These are phyloP conservation scores for Drosophila yooni DNA, from an alignment of 2,888 invertebrate species.

Conservation along the genomic window DNA sequence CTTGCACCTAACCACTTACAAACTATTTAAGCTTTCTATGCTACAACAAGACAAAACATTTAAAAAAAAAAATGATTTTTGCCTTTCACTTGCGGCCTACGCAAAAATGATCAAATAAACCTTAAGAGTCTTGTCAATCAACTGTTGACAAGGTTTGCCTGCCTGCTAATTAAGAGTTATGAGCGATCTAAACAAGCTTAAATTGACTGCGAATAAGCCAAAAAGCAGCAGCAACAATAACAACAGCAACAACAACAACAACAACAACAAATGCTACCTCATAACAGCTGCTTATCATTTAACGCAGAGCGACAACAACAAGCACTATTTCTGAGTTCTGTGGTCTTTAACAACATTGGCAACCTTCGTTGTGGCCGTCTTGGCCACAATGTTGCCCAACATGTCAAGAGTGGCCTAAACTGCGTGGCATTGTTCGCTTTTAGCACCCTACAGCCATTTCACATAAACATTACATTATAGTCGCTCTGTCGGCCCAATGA, in stretches of 20 bases:
- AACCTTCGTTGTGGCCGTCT: conserved; percentile 16
- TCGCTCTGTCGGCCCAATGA: conserved; percentile 54
- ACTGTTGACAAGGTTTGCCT: conserved; percentile 76
- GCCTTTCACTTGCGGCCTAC: conserved; percentile 77
- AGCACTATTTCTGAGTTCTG: conserved; percentile 18
- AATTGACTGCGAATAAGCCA: conserved; percentile 57
- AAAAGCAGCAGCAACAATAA: conserved; percentile 8
- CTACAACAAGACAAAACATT: conserved; percentile 15
- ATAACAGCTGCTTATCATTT: conserved; percentile 54
- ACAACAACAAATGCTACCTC: conserved; percentile 44
- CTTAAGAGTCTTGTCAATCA: conserved; percentile 80
- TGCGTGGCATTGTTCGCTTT: conserved; percentile 64
- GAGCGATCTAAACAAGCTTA: conserved; percentile 75
- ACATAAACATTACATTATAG: conserved; percentile 64
- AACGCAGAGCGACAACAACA: conserved; percentile 13
- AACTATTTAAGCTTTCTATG: conserved; percentile 34
- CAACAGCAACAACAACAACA: conserved; percentile 1
- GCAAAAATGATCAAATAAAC: conserved; percentile 50
- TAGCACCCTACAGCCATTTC: conserved; percentile 75
- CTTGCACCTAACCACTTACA: background rate
- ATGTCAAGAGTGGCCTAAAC: conserved; percentile 71
- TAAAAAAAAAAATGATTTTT: conserved; percentile 7
- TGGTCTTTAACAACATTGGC: conserved; percentile 55
- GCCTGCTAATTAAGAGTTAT: conserved; percentile 79
- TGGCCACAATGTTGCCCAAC: conserved; percentile 72